phyloP scores from a whole-genome alignment of 92 coral and sea anemone species.

The Muricea muricata region DNA sequence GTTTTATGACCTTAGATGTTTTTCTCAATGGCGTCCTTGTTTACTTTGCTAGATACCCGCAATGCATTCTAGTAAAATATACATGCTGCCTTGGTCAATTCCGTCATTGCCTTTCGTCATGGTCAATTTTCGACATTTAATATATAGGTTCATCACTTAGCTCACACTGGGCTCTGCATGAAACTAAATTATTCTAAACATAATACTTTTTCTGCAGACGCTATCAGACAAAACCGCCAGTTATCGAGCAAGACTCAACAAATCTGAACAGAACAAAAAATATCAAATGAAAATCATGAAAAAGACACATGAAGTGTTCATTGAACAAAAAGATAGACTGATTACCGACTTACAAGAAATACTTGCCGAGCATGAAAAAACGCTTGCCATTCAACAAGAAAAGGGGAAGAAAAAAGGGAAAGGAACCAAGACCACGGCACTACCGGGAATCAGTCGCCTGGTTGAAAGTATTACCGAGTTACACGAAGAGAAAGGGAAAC shows the following conservation, averaged over 20 bases:
- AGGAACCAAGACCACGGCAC: background rate
- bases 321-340: constrained; percentile 84
- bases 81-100: no score
- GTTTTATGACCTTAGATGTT: no score
- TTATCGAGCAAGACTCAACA: constrained; percentile 79
- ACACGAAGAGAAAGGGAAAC: constrained; percentile 80
- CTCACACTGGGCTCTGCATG: background rate
- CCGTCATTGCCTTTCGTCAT: no score
- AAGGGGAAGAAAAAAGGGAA: constrained; percentile 18
- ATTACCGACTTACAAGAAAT: constrained; percentile 84
- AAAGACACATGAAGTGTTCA: constrained; percentile 89
- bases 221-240: constrained; percentile 87
- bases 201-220: constrained; percentile 51
- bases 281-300: constrained; percentile 93
- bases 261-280: constrained; percentile 87
- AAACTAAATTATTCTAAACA: background rate
- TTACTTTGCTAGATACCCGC: no score
- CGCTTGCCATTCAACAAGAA: constrained; percentile 71
- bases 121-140: no score
- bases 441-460: constrained; percentile 40
- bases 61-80: no score
- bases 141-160: no score
- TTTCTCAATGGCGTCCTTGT: no score
- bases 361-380: constrained; percentile 84
- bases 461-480: constrained; percentile 84